A percentile compares a stretch with the other conserved stretches of the same genome.
Conservation (phyloP, 2,113 vertebrate genomes). For the Drymodes brunneopygia region DNA sequence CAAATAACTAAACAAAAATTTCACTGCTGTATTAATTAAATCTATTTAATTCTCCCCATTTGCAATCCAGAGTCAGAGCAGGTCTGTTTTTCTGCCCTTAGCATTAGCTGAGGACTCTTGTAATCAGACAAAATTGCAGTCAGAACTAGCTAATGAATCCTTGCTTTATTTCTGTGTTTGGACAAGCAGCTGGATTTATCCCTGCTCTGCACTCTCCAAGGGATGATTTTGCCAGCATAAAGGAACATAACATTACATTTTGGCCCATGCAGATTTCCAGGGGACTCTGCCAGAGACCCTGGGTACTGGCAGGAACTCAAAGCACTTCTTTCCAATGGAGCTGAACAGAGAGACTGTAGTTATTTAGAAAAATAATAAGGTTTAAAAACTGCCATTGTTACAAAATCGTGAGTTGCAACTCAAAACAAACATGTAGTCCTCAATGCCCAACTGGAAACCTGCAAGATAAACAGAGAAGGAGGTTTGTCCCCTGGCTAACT, state of each 20-base stretch:
- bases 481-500: neutral
- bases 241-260: neutral
- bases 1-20: neutral
- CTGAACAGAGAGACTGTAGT: neutral
- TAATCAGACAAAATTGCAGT: neutral
- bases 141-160: conserved; percentile 43
- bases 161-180: conserved; percentile 17
- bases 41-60: neutral
- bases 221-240: neutral
- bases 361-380: neutral
- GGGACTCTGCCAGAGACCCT: neutral
- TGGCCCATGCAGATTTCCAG: neutral
- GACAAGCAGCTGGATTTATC: neutral
- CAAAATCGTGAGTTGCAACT: neutral
- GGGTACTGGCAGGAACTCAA: neutral
- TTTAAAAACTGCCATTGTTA: neutral
- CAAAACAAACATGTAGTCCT: neutral
- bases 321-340: neutral
- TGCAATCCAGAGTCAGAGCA: neutral
- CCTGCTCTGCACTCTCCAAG: neutral
- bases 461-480: neutral
- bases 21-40: conserved; percentile 39
- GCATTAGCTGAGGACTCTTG: neutral
- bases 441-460: neutral
- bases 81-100: neutral